Evolutionary conservation across 2,113 vertebrate genomes (phyloP), one percentile per base, ranked within the genome.

Genomic region (Saimiri boliviensis): DNA sequence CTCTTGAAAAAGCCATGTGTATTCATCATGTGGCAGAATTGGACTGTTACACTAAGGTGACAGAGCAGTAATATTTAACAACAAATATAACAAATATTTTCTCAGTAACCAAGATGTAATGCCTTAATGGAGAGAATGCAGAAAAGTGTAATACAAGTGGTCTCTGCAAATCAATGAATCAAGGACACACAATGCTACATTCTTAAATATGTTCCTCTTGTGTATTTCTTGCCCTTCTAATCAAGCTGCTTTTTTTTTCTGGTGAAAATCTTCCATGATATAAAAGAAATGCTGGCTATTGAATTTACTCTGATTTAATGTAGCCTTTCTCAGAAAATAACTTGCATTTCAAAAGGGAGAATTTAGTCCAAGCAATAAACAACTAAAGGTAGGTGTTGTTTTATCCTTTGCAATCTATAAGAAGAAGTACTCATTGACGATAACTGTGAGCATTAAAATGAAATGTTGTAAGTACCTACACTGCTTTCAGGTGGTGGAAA

Each of bases 221-320:
- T 60, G 10, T 42, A 45, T 76, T 10, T 32, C 87, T 63, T 76
- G 40, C 1, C 56, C 37, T 89, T 81, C 66, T 76, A 68, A 47
- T 27, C 42, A 63, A 94, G 49, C 14, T 35, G 45, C 0, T 40
- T 90, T 89, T 90, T 89, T 58, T 73, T 84, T 47, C 23, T 25
- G 10, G 45, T 42, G 49, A 60, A 89, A 37, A 80, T 85, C 7
- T 66, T 92, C 20, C 8, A 19, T n/a, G 20, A 35, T 52, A 54
- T 27, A 3, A 14, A 56, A 60, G 30, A 96, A 83, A 70, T 8
- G 0, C 2, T 2, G 4, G 80, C 81, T 70, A 79, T 52, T 74
- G 68, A 68, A 73, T 97, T 80, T 93, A 74, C 17, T 77, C 63
- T 87, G 66, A 63, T 52, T 84, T 83, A 81, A 58, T 58, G n/a